Base-by-base conservation (phyloP, 2,888 invertebrate species). In the Autographa gamma region DNA sequence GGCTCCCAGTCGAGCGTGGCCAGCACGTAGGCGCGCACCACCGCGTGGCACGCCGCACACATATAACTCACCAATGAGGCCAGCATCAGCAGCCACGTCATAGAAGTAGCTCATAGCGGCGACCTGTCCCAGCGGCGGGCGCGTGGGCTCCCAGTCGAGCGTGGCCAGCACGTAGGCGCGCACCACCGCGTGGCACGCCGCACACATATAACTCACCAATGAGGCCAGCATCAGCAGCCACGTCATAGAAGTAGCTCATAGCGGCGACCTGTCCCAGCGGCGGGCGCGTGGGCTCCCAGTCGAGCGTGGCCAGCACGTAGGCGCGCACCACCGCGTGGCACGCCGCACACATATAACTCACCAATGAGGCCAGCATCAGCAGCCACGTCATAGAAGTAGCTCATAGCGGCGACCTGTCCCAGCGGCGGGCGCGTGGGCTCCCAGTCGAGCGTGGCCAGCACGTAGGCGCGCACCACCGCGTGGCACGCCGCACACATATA, bases 161-260 rank as follows among this genome's bases (percentile, higher is more conserved):
- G 90, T 96, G 88, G 71, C 92, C 93, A 84, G 93, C 90, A 90
- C 93, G 89, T 93, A 90, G 16, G 82, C 83, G n/a, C 73, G 74
- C 38, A 92, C 93, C 0, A 83, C 76, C 6, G 62, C 81, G 85
- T 91, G 91, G 73, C 95, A 95, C 31, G 82, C 82, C 7, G 32
- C n/a, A 3, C 25, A 25, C 25, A 25, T 25, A 25, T 25, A 11
- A 11, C 66, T 66, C 3, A 77, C 77, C 77, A 11, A 77, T 77
- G 18, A 77, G 78, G 43, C 98, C 98, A 0, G 97, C 97, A 90
- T 99, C 99, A 0, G 97, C 97, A 5, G 99, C 98, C 71, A 98
- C 96, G 89, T 99, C 99, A 91, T 98, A 99, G 94, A 98, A 99
- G 92, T 99, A 99, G 86, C 99, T 98, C 94, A 99, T 98, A 16